phyloP scores from a whole-genome alignment of 2,113 vertebrate genomes.

The Coptodon bakossiorum region DNA sequence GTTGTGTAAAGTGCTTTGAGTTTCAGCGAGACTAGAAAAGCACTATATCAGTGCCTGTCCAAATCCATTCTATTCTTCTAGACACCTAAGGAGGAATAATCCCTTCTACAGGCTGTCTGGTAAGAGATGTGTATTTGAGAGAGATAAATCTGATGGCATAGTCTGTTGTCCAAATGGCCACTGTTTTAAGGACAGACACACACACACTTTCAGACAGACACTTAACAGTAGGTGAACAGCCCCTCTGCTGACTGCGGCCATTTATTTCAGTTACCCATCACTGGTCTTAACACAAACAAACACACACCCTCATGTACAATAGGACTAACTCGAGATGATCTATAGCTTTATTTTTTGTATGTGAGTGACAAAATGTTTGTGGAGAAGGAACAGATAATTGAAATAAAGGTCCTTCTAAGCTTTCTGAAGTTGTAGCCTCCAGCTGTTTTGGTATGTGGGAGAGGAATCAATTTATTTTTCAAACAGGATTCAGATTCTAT shows the following conservation, averaged over 20 bases:
- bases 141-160: neutral
- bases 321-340: neutral
- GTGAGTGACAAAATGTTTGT: neutral
- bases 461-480: neutral
- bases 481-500: neutral
- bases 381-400: conserved; percentile 21
- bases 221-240: neutral
- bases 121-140: neutral
- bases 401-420: neutral
- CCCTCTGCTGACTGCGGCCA: neutral
- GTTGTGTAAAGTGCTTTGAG: neutral
- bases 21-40: neutral
- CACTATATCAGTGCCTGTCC: neutral
- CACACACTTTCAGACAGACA: neutral
- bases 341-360: neutral
- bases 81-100: neutral
- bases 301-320: neutral
- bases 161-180: neutral
- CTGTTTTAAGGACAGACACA: neutral
- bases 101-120: neutral
- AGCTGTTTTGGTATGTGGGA: neutral
- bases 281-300: neutral
- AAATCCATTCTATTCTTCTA: neutral
- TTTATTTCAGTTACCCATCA: conserved; percentile 32
- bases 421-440: neutral